Percentiles rank a stretch among this genome's conserved stretches.
These are phyloP conservation scores for Polylopha cassiicola DNA, from an alignment of 2,888 invertebrate genomes.

Conservation along the genomic window DNA sequence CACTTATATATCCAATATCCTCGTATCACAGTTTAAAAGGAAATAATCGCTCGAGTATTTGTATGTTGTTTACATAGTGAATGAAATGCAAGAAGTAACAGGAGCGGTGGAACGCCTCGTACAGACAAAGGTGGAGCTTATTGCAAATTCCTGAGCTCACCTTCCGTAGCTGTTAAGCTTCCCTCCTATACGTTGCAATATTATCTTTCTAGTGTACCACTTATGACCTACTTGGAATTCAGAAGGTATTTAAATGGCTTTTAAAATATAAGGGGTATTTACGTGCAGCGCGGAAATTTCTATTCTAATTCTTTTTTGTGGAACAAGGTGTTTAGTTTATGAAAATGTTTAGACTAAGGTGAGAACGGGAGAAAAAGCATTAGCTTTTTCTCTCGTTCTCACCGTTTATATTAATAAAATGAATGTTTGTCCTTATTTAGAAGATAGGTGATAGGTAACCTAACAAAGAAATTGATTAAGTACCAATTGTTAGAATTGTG, in stretches of 20 bases:
- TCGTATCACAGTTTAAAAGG: constrained; percentile 39
- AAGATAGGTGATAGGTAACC: too few relatives aligned
- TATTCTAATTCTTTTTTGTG: background rate
- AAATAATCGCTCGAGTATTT: constrained; percentile 49
- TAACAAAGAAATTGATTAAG: too few relatives aligned
- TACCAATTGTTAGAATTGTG: too few relatives aligned
- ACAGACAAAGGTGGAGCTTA: constrained; percentile 68
- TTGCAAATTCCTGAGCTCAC: constrained; percentile 71
- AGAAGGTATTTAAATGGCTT: constrained; percentile 15
- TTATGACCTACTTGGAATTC: constrained; percentile 16
- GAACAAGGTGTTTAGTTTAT: too few relatives aligned
- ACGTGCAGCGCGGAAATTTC: background rate
- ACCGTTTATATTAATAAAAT: too few relatives aligned
- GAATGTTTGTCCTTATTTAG: too few relatives aligned
- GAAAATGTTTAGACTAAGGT: too few relatives aligned
- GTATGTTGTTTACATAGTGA: constrained; percentile 47
- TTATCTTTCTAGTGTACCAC: constrained; percentile 28
- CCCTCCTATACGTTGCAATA: constrained; percentile 46
- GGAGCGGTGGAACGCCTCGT: constrained; percentile 43
- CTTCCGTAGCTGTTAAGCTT: constrained; percentile 59
- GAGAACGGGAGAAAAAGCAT: too few relatives aligned
- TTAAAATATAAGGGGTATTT: background rate
- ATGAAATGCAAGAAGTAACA: constrained; percentile 65
- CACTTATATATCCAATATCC: constrained; percentile 24
- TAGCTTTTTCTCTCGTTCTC: too few relatives aligned